These are phyloP conservation scores for Limnephilus lunatus DNA, from an alignment of 2,888 invertebrate species.

Conservation along the genomic window DNA sequence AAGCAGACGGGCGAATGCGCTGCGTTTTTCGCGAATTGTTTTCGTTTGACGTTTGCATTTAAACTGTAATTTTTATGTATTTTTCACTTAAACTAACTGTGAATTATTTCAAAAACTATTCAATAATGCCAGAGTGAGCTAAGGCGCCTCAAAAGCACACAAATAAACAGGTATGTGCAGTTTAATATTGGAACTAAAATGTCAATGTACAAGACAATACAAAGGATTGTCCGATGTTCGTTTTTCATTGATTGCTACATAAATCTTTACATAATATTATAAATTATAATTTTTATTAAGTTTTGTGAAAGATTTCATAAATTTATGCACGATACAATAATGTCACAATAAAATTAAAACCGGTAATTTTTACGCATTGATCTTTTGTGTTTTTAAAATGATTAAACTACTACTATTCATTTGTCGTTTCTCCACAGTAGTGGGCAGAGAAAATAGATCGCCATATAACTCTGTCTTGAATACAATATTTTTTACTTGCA, in stretches of 20 bases:
- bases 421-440: too few species aligned
- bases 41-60: conserved; percentile 18
- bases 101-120: background rate
- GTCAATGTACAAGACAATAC: background rate
- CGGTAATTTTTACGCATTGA: background rate
- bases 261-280: background rate
- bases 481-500: too few species aligned
- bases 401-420: too few species aligned
- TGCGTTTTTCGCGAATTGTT: background rate
- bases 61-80: background rate
- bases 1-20: background rate
- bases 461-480: too few species aligned
- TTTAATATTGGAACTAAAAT: background rate
- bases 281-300: background rate
- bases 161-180: background rate
- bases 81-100: conserved; percentile 6
- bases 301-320: background rate
- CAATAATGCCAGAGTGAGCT: background rate
- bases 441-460: too few species aligned
- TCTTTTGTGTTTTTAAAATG: background rate
- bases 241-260: background rate
- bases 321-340: background rate
- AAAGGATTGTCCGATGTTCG: background rate
- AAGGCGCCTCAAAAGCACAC: background rate
- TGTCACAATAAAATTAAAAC: background rate